Evolutionary conservation across 2,797 vertebrate species (phyloP).

Genomic region (Schizopygopsis pylzovi): DNA sequence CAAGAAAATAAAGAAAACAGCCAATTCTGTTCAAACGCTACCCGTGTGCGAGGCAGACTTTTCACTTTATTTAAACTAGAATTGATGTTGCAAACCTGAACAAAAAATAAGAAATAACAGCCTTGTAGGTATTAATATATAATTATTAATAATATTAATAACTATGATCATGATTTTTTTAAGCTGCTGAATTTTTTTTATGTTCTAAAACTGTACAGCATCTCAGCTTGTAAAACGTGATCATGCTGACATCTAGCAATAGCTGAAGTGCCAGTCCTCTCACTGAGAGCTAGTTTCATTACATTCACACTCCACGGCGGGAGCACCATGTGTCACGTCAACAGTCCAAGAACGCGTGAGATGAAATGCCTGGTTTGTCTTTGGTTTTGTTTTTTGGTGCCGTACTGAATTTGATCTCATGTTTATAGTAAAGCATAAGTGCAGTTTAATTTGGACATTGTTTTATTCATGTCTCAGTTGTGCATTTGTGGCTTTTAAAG

Average conservation of each 20-base stretch:
- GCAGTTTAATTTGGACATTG: slow-evolving; percentile 74
- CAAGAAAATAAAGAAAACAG: slow-evolving; percentile 26
- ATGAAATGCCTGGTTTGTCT: slow-evolving; percentile 62
- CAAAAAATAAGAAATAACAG: slow-evolving; percentile 73
- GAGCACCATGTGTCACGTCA: slow-evolving; percentile 49
- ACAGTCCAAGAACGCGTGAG: slow-evolving; percentile 48
- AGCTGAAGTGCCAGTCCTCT: slow-evolving; percentile 68
- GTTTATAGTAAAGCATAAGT: slow-evolving; percentile 82
- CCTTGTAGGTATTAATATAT: slow-evolving; percentile 85
- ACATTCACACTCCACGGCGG: slow-evolving; percentile 61
- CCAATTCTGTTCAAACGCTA: slow-evolving; percentile 62
- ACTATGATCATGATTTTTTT: slow-evolving; percentile 67
- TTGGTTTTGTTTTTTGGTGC: slow-evolving; percentile 64
- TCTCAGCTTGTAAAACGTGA: slow-evolving; percentile 73
- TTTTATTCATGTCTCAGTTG: slow-evolving; percentile 46
- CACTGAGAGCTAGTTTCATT: slow-evolving; percentile 46
- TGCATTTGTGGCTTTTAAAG: not conserved
- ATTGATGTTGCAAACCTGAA: slow-evolving; percentile 79
- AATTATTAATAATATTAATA: slow-evolving; percentile 79
- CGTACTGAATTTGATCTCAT: slow-evolving; percentile 76
- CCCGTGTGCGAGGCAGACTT: slow-evolving; percentile 68
- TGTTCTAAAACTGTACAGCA: slow-evolving; percentile 78
- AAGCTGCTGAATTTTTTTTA: slow-evolving; percentile 72
- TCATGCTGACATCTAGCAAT: slow-evolving; percentile 71
- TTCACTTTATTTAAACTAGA: slow-evolving; percentile 73